Evolutionary conservation across 2,888 invertebrate species (phyloP).

Genomic region (Lumbricus terrestris): DNA sequence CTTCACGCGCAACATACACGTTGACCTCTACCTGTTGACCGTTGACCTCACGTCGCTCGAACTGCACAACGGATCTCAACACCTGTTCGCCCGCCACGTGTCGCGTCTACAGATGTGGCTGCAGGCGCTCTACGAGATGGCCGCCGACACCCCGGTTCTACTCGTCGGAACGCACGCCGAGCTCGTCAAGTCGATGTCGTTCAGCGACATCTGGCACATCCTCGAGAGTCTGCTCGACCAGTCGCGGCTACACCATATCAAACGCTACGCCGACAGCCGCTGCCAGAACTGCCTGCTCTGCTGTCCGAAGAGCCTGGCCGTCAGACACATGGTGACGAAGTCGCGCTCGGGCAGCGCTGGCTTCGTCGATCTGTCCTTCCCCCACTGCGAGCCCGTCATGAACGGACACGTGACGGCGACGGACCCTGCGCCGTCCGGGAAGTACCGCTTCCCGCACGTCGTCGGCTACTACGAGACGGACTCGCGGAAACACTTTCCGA

Average conservation of each 20-base stretch:
- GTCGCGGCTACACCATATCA: constrained; percentile 38
- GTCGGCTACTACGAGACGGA: constrained; percentile 41
- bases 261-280: constrained; percentile 37
- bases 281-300: constrained; percentile 40
- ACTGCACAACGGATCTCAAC: constrained; percentile 43
- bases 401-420: constrained; percentile 38
- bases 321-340: constrained; percentile 39
- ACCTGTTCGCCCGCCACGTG: constrained; percentile 42
- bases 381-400: constrained; percentile 37
- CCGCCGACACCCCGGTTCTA: constrained; percentile 42
- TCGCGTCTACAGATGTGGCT: constrained; percentile 43
- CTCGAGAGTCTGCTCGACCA: constrained; percentile 40
- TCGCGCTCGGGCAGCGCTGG: constrained; percentile 40
- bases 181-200: constrained; percentile 41
- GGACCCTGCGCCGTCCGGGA: constrained; percentile 25
- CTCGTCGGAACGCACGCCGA: constrained; percentile 44
- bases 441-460: constrained; percentile 37
- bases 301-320: constrained; percentile 38
- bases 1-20: constrained; percentile 37
- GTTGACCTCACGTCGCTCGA: constrained; percentile 43
- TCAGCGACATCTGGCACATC: constrained; percentile 41
- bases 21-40: constrained; percentile 41
- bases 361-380: constrained; percentile 42
- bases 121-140: constrained; percentile 42
- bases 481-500: constrained; percentile 41